These are phyloP conservation scores for Leucania comma DNA, from an alignment of 2,888 invertebrate species.

Conservation along the genomic window DNA sequence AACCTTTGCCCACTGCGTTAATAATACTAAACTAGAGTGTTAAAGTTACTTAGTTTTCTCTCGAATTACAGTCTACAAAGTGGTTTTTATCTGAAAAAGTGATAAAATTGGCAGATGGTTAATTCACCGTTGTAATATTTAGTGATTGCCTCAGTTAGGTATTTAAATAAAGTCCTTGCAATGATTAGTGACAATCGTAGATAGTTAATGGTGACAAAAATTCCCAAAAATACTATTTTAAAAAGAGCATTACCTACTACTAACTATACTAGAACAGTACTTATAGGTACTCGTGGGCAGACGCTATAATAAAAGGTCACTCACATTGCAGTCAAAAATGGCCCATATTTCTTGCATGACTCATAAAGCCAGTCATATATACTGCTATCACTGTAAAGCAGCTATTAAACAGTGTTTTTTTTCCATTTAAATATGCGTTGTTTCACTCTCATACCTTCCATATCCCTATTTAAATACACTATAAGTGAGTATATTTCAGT, in stretches of 20 bases:
- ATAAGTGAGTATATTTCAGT: conserved; percentile 69
- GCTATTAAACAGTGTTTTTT: conserved; percentile 13
- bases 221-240: conserved; percentile 3
- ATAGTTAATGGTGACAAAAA: background rate
- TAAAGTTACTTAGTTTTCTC: conserved; percentile 38
- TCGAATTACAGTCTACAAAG: conserved; percentile 40
- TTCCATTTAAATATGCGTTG: conserved; percentile 26
- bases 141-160: background rate
- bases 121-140: background rate
- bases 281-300: conserved; percentile 24
- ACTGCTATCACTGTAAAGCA: conserved; percentile 17
- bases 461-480: conserved; percentile 55
- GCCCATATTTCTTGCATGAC: conserved; percentile 32
- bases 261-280: conserved; percentile 38
- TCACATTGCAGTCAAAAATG: conserved; percentile 45
- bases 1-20: conserved; percentile 24
- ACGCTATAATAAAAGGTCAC: conserved; percentile 23
- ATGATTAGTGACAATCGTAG: conserved; percentile 2
- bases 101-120: background rate
- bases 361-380: conserved; percentile 19
- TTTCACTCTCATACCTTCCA: conserved; percentile 42
- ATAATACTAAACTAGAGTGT: conserved; percentile 18
- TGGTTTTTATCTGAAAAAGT: conserved; percentile 23
- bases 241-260: conserved; percentile 17
- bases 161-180: background rate